Evolutionary conservation across 2,888 invertebrate genomes (phyloP).

Genomic region (Heliconius ethilla): DNA sequence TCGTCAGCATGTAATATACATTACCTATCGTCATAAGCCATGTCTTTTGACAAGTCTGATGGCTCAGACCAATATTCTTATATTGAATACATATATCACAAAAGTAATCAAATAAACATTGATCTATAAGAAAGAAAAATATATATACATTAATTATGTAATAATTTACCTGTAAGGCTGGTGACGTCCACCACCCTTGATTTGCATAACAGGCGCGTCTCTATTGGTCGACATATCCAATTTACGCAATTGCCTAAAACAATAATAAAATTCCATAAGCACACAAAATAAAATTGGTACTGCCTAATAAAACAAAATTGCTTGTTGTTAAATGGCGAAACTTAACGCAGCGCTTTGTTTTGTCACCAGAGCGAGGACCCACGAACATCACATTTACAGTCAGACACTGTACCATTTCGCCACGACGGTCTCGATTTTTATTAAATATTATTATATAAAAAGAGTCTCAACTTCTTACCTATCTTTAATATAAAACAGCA

Average conservation of each 20-base stretch:
- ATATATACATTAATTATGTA: neutral
- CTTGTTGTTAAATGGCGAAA: neutral
- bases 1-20: too few relatives aligned
- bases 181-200: constrained; percentile 90
- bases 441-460: neutral
- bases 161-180: constrained; percentile 84
- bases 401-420: too few relatives aligned
- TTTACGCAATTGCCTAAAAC: constrained; percentile 85
- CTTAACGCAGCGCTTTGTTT: neutral
- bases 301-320: too few relatives aligned
- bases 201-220: constrained; percentile 95
- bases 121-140: neutral
- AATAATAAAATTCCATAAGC: neutral
- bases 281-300: too few relatives aligned
- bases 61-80: too few relatives aligned
- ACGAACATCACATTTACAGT: too few relatives aligned
- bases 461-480: constrained; percentile 73
- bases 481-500: constrained; percentile 98
- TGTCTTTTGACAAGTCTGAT: too few relatives aligned
- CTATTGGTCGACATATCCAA: constrained; percentile 96
- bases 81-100: too few relatives aligned
- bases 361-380: neutral
- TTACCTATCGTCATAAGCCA: too few relatives aligned
- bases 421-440: too few relatives aligned
- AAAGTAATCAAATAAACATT: too few relatives aligned